Conservation (phyloP, 2,113 vertebrate genomes). For the Lontra canadensis region DNA sequence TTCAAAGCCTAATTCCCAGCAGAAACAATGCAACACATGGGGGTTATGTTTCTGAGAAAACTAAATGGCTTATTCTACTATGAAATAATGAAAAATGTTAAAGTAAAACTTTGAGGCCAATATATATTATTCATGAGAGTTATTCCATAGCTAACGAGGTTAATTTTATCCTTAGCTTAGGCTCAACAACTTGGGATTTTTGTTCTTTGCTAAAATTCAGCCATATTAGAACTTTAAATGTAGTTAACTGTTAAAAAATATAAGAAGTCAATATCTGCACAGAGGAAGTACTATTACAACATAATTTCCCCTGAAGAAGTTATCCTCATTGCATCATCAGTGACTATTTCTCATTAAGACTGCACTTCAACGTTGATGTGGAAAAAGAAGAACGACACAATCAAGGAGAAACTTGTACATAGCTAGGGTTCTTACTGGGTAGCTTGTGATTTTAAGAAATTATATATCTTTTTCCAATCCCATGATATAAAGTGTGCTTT, state of each 20-base stretch:
- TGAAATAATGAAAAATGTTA: background rate
- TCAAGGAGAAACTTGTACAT: background rate
- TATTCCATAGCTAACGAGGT: background rate
- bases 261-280: background rate
- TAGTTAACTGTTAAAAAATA: background rate
- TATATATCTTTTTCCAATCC: background rate
- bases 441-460: background rate
- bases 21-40: background rate
- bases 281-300: background rate
- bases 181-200: background rate
- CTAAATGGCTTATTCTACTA: constrained; percentile 4
- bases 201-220: background rate
- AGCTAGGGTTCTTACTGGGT: background rate
- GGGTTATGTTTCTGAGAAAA: background rate
- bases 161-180: background rate
- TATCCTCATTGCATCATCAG: fast-evolving
- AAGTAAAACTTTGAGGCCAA: background rate
- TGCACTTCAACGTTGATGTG: fast-evolving
- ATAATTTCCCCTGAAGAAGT: background rate
- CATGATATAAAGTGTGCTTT: background rate
- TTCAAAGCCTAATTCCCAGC: background rate
- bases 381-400: too few relatives aligned
- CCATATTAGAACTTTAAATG: background rate
- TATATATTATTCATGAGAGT: background rate
- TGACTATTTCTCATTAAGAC: background rate